phyloP scores from a whole-genome alignment of 2,888 invertebrate species.

The Oscheius myriophilus region DNA sequence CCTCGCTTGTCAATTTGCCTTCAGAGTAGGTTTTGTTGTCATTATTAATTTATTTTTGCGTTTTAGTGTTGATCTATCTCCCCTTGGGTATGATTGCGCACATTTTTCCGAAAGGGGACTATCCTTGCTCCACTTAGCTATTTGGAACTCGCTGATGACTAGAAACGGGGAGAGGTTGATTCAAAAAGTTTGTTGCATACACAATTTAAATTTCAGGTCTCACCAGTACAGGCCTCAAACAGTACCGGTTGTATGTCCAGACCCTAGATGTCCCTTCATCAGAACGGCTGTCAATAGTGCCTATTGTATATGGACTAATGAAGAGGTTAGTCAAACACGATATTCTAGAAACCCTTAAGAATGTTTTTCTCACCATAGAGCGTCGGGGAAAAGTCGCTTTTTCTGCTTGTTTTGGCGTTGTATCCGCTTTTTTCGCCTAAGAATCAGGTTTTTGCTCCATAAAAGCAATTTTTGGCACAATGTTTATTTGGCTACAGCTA shows the following conservation, averaged over 20 bases:
- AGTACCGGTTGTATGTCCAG: conserved; percentile 44
- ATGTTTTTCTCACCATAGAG: too few species aligned
- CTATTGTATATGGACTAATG: conserved; percentile 50
- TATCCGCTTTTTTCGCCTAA: too few species aligned
- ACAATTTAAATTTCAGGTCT: conserved; percentile 20
- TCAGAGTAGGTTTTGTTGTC: conserved; percentile 35
- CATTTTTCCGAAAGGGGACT: conserved; percentile 57
- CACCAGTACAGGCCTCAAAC: conserved; percentile 41
- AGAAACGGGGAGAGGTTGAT: conserved; percentile 35
- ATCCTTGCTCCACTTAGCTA: conserved; percentile 48
- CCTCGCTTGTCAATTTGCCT: conserved; percentile 49
- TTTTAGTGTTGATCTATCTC: conserved; percentile 49
- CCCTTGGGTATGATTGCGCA: conserved; percentile 58
- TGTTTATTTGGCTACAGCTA: too few species aligned
- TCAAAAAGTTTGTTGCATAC: background rate
- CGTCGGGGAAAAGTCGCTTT: too few species aligned
- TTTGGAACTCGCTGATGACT: conserved; percentile 53
- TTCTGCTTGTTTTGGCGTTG: too few species aligned
- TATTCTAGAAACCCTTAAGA: too few species aligned
- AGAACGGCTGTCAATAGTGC: conserved; percentile 50
- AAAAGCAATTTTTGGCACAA: too few species aligned
- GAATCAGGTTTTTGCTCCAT: too few species aligned
- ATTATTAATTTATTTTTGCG: background rate
- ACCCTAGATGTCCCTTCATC: conserved; percentile 57
- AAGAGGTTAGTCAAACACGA: conserved; percentile 34